phyloP scores from a whole-genome alignment of 2,797 vertebrate species.

The Peromyscus attwateri region DNA sequence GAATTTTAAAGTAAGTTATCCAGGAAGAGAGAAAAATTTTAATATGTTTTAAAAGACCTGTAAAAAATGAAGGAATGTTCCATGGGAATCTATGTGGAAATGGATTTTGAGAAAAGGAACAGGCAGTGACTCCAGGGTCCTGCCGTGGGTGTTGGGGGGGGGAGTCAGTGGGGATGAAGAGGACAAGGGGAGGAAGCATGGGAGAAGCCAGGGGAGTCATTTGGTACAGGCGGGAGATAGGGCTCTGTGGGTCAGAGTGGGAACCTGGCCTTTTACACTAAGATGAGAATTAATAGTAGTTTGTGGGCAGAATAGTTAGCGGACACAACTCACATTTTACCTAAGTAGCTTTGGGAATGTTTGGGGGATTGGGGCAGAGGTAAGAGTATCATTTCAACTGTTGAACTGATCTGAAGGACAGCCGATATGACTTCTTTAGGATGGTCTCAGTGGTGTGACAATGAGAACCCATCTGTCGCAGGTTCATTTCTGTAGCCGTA shows the following conservation, averaged over 20 bases:
- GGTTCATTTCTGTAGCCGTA: not conserved
- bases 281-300: not conserved
- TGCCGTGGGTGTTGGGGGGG: not conserved
- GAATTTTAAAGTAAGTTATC: not conserved
- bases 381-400: not conserved
- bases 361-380: not conserved
- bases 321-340: not conserved
- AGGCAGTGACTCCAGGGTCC: not conserved
- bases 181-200: rapidly evolving
- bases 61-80: not conserved
- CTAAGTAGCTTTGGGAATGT: not conserved
- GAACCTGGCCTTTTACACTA: not conserved
- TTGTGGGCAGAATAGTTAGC: not conserved
- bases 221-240: not conserved
- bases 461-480: not conserved
- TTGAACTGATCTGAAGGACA: not conserved
- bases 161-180: not conserved
- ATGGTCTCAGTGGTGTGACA: not conserved
- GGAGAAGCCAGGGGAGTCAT: not conserved
- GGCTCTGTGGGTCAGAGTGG: not conserved
- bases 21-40: not conserved
- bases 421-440: not conserved
- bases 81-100: not conserved
- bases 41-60: not conserved
- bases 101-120: not conserved